Conservation (phyloP, 1,140 invertebrate genomes). For the Ctenoplectra terminalis region DNA sequence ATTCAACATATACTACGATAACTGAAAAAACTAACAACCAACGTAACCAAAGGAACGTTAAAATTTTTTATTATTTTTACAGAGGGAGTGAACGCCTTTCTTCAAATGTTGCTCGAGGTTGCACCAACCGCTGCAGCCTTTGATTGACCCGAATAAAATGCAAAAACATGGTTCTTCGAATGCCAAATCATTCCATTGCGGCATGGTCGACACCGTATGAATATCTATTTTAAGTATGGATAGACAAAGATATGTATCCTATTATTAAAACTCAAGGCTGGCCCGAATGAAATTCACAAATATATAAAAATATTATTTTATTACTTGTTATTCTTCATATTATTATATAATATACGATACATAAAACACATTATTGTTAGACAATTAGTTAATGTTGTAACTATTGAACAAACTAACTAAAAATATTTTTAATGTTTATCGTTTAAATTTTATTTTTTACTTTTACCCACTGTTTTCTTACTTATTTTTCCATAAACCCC, state of each 20-base stretch:
- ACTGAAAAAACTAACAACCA: slow-evolving; percentile 11
- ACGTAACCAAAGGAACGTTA: too few relatives aligned
- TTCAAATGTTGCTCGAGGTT: slow-evolving; percentile 95
- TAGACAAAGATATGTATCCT: slow-evolving; percentile 63
- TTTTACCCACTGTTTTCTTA: slow-evolving; percentile 46
- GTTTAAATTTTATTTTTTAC: slow-evolving; percentile 49
- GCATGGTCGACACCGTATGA: slow-evolving; percentile 62
- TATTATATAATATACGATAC: slow-evolving; percentile 70
- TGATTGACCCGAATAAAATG: slow-evolving; percentile 81
- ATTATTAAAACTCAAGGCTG: slow-evolving; percentile 65
- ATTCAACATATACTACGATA: too few relatives aligned
- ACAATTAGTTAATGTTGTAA: slow-evolving; percentile 66
- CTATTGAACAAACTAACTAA: slow-evolving; percentile 62
- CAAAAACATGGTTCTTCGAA: slow-evolving; percentile 53
- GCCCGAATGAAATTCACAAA: slow-evolving; percentile 60
- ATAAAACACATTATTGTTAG: slow-evolving; percentile 66
- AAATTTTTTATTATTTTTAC: slow-evolving; percentile 74
- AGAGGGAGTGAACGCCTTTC: slow-evolving; percentile 95
- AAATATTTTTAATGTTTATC: slow-evolving; percentile 67
- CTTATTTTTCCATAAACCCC: slow-evolving; percentile 78
- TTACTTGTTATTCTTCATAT: slow-evolving; percentile 76
- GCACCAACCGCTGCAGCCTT: slow-evolving; percentile 93
- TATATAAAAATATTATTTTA: slow-evolving; percentile 77
- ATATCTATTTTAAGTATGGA: slow-evolving; percentile 72
- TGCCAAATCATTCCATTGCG: slow-evolving; percentile 77